Conservation (phyloP, 2,113 vertebrate species). For the Lagopus muta region DNA sequence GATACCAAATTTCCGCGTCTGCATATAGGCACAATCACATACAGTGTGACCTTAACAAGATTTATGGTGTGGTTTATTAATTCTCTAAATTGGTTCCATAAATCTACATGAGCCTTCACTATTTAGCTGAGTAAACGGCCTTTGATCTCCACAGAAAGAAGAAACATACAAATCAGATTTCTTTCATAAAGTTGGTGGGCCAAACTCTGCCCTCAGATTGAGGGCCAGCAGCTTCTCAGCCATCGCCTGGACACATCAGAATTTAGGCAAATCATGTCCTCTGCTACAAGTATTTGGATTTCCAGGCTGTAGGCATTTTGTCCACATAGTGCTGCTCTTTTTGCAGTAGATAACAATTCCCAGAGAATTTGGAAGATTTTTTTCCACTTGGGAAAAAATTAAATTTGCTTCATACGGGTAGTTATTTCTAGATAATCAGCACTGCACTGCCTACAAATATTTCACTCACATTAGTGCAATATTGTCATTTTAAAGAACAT, state of each 20-base stretch:
- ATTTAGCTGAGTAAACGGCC: conserved; percentile 52
- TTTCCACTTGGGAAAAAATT: neutral
- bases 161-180: conserved; percentile 70
- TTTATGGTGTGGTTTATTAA: conserved; percentile 76
- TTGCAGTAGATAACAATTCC: neutral
- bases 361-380: neutral
- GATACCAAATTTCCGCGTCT: conserved; percentile 73
- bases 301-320: neutral
- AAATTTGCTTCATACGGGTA: neutral
- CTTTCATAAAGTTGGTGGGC: conserved; percentile 55
- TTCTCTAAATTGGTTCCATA: conserved; percentile 77
- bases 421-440: neutral
- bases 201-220: neutral
- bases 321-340: neutral
- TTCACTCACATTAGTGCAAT: neutral
- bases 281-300: neutral
- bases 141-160: conserved; percentile 72
- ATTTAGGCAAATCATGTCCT: neutral
- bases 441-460: neutral
- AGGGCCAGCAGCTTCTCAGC: neutral
- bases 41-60: conserved; percentile 72
- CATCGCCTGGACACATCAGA: neutral
- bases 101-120: conserved; percentile 60
- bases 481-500: neutral
- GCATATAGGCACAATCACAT: conserved; percentile 63